These are phyloP conservation scores for Heliothis subflexa DNA, from an alignment of 1,140 invertebrate genomes.

Conservation along the genomic window DNA sequence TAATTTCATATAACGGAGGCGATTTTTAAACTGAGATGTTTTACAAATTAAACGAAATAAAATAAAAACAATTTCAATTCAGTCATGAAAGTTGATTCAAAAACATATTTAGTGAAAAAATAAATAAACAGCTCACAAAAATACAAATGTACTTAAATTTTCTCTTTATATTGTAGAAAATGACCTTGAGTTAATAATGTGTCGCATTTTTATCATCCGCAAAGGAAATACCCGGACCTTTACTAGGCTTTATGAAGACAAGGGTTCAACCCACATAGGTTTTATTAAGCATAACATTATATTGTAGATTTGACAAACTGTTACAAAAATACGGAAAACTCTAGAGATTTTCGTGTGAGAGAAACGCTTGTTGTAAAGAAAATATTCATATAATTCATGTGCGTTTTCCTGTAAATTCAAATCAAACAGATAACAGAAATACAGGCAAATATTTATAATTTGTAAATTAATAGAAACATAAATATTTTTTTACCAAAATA, in stretches of 20 bases:
- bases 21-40: too few relatives aligned
- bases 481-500: too few relatives aligned
- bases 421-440: too few relatives aligned
- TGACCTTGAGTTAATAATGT: conserved; percentile 7
- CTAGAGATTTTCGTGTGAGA: too few relatives aligned
- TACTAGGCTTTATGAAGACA: neutral
- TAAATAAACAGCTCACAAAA: neutral
- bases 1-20: too few relatives aligned
- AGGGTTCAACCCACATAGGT: neutral
- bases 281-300: neutral
- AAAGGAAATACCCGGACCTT: neutral
- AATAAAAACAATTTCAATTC: too few relatives aligned
- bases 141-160: conserved; percentile 9
- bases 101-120: neutral
- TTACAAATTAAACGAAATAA: too few relatives aligned
- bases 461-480: too few relatives aligned
- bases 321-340: neutral
- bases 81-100: neutral
- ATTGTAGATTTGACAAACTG: neutral
- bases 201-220: conserved; percentile 8
- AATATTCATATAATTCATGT: too few relatives aligned
- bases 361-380: too few relatives aligned
- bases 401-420: too few relatives aligned
- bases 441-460: too few relatives aligned
- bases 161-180: conserved; percentile 4